phyloP scores from a whole-genome alignment of 2,797 vertebrate genomes.

The Rhinoraja longicauda region DNA sequence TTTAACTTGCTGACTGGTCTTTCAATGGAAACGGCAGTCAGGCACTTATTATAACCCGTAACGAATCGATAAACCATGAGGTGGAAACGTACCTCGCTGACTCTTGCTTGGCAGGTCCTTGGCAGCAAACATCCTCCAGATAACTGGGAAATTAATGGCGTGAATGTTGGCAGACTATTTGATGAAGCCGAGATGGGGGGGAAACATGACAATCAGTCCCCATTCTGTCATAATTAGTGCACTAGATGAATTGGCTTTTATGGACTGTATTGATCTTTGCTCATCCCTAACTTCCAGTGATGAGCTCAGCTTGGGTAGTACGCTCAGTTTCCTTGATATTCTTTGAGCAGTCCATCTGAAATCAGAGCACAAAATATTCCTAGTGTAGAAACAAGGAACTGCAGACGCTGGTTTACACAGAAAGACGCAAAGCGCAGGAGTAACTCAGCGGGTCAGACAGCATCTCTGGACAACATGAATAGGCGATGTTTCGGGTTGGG shows the following conservation, averaged over 20 bases:
- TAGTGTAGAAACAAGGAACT: too few relatives aligned
- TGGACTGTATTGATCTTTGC: background rate
- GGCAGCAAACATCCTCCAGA: background rate
- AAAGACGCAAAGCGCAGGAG: too few relatives aligned
- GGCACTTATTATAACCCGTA: background rate
- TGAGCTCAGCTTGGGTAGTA: too few relatives aligned
- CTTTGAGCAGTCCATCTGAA: background rate
- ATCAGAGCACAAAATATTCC: too few relatives aligned
- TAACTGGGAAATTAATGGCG: background rate
- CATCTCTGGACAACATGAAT: too few relatives aligned
- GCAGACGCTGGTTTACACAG: too few relatives aligned
- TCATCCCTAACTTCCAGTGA: background rate
- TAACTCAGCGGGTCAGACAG: too few relatives aligned
- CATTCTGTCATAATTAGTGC: background rate
- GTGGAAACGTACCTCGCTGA: background rate
- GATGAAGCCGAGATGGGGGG: background rate
- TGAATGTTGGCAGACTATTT: background rate
- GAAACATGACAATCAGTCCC: background rate
- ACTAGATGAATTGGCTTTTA: background rate
- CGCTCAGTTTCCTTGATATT: background rate
- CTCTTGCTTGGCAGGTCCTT: background rate
- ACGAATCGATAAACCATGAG: background rate
- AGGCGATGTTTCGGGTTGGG: too few relatives aligned
- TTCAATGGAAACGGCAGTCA: background rate
- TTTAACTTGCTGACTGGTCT: background rate